These are phyloP conservation scores for Neuroscelio doddi DNA, from an alignment of 2,888 invertebrate species.

Conservation along the genomic window DNA sequence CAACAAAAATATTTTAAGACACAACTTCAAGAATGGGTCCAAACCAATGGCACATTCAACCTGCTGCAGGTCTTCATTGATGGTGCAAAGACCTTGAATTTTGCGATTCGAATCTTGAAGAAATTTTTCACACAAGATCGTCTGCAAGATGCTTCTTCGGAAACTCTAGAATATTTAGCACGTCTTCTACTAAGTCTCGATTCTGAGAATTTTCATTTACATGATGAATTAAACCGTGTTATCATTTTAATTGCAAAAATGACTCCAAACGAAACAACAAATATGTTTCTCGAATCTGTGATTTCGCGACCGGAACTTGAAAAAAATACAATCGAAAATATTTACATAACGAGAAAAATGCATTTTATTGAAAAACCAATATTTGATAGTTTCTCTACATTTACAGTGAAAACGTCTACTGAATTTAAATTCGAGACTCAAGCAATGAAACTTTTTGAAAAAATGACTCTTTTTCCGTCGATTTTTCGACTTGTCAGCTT, in stretches of 20 bases:
- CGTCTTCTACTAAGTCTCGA: background rate
- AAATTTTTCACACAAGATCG: background rate
- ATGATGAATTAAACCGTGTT: background rate
- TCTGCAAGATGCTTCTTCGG: background rate
- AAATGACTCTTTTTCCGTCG: background rate
- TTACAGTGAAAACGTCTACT: background rate
- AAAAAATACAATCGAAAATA: background rate
- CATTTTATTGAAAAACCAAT: constrained; percentile 2
- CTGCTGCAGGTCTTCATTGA: background rate
- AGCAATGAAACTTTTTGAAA: background rate
- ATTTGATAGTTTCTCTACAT: background rate
- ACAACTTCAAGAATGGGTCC: background rate
- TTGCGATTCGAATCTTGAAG: background rate
- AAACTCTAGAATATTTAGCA: background rate
- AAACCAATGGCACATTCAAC: background rate
- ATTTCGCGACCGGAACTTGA: background rate
- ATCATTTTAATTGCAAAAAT: background rate
- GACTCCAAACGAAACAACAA: background rate
- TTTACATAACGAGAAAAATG: background rate
- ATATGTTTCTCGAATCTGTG: background rate
- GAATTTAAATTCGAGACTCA: constrained; percentile 1
- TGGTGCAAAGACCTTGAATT: background rate
- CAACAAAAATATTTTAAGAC: too few relatives aligned
- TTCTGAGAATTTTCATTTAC: background rate
- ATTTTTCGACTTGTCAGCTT: background rate